A percentile compares a stretch with the other conserved stretches of the same genome.
Conservation (phyloP, 2,113 vertebrate genomes). For the Periophthalmodon schlosseri region DNA sequence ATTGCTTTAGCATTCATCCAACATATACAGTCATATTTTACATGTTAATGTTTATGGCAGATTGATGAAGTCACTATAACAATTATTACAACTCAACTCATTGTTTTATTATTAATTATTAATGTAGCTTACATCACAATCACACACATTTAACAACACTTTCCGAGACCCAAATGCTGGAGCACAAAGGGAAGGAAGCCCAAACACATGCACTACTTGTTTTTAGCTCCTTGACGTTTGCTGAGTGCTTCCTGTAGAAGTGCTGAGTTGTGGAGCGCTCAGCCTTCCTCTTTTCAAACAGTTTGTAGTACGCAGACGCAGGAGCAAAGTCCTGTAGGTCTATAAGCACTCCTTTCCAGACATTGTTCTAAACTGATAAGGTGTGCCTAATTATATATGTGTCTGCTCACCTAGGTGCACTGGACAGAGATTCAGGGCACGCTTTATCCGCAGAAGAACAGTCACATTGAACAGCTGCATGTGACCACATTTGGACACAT, state of each 20-base stretch:
- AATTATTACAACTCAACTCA: too few relatives aligned
- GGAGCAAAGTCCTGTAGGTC: not conserved
- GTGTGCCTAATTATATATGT: not conserved
- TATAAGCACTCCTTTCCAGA: not conserved
- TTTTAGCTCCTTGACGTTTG: not conserved
- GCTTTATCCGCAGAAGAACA: not conserved
- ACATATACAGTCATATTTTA: too few relatives aligned
- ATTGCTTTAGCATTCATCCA: too few relatives aligned
- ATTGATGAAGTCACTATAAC: too few relatives aligned
- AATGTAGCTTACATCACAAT: too few relatives aligned
- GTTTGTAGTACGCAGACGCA: not conserved
- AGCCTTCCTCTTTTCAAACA: not conserved
- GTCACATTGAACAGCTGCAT: not conserved
- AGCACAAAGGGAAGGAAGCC: not conserved
- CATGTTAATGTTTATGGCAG: too few relatives aligned
- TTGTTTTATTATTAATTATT: too few relatives aligned
- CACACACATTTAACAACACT: too few relatives aligned
- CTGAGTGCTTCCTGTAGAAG: not conserved
- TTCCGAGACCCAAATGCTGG: not conserved
- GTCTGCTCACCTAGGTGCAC: not conserved
- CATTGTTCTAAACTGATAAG: not conserved
- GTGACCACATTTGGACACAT: not conserved
- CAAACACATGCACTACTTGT: not conserved
- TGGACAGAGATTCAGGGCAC: not conserved
- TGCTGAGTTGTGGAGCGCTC: not conserved